Evolutionary conservation across 1,140 invertebrate species (phyloP).

Genomic region (Drosophila athabasca): DNA sequence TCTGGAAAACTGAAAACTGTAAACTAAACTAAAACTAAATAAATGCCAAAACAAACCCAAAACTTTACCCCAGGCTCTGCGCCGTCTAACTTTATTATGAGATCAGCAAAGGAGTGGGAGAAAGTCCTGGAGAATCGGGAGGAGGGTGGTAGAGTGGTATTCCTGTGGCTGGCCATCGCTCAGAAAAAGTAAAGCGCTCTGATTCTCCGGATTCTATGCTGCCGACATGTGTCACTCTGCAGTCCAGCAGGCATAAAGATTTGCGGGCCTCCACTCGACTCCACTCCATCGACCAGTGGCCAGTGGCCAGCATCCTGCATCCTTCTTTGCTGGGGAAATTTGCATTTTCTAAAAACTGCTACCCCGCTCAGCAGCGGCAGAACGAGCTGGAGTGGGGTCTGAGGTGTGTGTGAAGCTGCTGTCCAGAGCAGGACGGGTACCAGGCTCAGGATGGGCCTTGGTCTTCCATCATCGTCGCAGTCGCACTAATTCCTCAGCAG

Average conservation of each 20-base stretch:
- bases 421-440: constrained; percentile 30
- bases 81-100: constrained; percentile 73
- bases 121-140: constrained; percentile 15
- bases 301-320: not conserved
- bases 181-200: constrained; percentile 69
- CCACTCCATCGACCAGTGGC: not conserved
- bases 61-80: constrained; percentile 46
- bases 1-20: too few relatives aligned
- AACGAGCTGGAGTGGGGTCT: not conserved
- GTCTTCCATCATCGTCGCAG: constrained; percentile 79
- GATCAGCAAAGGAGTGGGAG: constrained; percentile 20
- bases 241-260: constrained; percentile 79
- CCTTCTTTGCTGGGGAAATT: constrained; percentile 45
- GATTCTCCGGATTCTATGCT: constrained; percentile 76
- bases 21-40: too few relatives aligned
- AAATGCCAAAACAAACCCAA: constrained; percentile 46
- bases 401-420: constrained; percentile 15
- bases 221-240: constrained; percentile 81
- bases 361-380: not conserved
- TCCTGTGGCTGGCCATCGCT: constrained; percentile 67
- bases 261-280: constrained; percentile 58
- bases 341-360: constrained; percentile 77
- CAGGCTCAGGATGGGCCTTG: constrained; percentile 48
- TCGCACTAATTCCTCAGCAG: constrained; percentile 78
- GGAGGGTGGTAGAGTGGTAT: constrained; percentile 19